Evolutionary conservation across 2,797 vertebrate species (phyloP).

Genomic region (Cirrhinus molitorella): DNA sequence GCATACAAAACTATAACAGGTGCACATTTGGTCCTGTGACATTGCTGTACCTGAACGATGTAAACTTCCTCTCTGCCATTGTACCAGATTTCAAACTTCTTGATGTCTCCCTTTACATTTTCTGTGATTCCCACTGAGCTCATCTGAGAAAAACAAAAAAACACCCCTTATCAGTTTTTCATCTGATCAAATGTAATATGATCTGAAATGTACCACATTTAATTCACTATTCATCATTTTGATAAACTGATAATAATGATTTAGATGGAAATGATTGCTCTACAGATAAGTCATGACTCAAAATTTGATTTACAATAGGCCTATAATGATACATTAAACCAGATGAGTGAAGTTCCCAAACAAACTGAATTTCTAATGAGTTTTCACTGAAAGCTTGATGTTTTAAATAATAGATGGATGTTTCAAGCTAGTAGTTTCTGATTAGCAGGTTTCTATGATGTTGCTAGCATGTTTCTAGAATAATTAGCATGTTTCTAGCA

Average conservation of each 20-base stretch:
- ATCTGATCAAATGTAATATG: not conserved
- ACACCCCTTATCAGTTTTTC: conserved; percentile 26
- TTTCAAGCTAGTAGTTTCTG: too few relatives aligned
- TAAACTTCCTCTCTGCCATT: conserved; percentile 94
- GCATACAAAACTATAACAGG: too few relatives aligned
- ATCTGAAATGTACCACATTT: not conserved
- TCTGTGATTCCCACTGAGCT: conserved; percentile 93
- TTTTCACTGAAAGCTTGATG: too few relatives aligned
- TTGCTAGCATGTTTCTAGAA: too few relatives aligned
- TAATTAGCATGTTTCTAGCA: too few relatives aligned
- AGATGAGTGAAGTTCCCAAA: too few relatives aligned
- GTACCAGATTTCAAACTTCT: conserved; percentile 96
- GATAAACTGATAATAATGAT: not conserved
- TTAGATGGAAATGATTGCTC: not conserved
- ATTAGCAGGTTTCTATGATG: too few relatives aligned
- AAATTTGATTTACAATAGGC: too few relatives aligned
- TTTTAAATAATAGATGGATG: too few relatives aligned
- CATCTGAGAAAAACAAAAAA: conserved; percentile 80
- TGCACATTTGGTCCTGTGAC: too few relatives aligned
- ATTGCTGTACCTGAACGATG: conserved; percentile 88
- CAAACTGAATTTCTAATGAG: too few relatives aligned
- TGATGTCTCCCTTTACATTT: conserved; percentile 90
- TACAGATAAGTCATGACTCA: not conserved
- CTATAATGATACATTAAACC: too few relatives aligned
- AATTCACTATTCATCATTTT: not conserved